Percentiles rank a stretch among this genome's conserved stretches.
These are phyloP conservation scores for Drosophila paranaensis DNA, from an alignment of 2,888 invertebrate species.

Conservation along the genomic window DNA sequence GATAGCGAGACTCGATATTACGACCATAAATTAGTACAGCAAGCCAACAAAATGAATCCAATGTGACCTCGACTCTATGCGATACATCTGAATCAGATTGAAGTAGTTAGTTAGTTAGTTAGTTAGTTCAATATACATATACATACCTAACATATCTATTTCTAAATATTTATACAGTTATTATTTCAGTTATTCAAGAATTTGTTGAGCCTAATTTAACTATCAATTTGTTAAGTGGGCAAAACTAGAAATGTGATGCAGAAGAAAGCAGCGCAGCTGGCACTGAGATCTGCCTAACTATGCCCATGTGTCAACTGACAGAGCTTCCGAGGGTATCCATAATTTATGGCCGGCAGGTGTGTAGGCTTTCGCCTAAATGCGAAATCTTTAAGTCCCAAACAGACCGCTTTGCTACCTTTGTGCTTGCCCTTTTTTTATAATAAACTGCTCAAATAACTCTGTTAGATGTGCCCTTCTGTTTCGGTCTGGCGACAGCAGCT, in stretches of 20 bases:
- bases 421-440: constrained; percentile 25
- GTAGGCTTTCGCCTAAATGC: constrained; percentile 28
- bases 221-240: constrained; percentile 61
- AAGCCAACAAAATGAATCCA: neutral
- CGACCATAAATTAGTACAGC: constrained; percentile 56
- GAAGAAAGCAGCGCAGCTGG: constrained; percentile 30
- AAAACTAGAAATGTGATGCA: constrained; percentile 1
- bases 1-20: constrained; percentile 48
- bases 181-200: neutral
- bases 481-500: constrained; percentile 45
- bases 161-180: no score
- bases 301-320: constrained; percentile 60
- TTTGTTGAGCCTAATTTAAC: constrained; percentile 20
- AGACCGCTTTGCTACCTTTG: constrained; percentile 26
- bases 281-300: constrained; percentile 16
- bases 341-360: constrained; percentile 69
- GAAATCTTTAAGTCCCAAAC: constrained; percentile 35
- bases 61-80: neutral
- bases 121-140: neutral
- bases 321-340: constrained; percentile 28
- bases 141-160: no score
- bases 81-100: neutral
- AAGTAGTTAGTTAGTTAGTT: no score
- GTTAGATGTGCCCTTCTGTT: constrained; percentile 6
- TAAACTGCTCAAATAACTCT: constrained; percentile 20